Conservation (phyloP, 2,797 vertebrate genomes). For the Siniperca obscura region DNA sequence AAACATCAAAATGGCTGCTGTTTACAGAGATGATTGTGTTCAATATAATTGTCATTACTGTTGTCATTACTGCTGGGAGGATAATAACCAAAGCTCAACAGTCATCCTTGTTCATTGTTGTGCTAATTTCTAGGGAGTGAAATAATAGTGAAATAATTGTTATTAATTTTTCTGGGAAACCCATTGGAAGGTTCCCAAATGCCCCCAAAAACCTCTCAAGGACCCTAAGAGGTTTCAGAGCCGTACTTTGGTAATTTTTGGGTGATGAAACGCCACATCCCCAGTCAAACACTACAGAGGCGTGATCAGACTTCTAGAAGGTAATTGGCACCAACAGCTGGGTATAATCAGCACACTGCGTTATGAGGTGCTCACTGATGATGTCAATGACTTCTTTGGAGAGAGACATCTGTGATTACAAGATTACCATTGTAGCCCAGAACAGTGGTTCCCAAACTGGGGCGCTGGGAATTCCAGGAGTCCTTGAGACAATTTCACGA, state of each 20-base stretch:
- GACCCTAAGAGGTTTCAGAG: slow-evolving; percentile 8
- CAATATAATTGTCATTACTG: slow-evolving; percentile 18
- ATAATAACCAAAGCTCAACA: slow-evolving; percentile 27
- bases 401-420: slow-evolving; percentile 77
- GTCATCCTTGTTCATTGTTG: not conserved
- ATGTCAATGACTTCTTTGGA: slow-evolving; percentile 75
- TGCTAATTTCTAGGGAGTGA: slow-evolving; percentile 12
- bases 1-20: slow-evolving; percentile 14
- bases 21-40: slow-evolving; percentile 39
- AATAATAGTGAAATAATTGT: slow-evolving; percentile 17
- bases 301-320: slow-evolving; percentile 54
- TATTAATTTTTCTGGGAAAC: not conserved
- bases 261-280: slow-evolving; percentile 39
- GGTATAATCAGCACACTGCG: slow-evolving; percentile 70
- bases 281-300: slow-evolving; percentile 44
- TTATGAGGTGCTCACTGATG: slow-evolving; percentile 71
- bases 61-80: slow-evolving; percentile 26
- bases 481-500: slow-evolving; percentile 48
- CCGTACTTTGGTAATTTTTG: slow-evolving; percentile 34
- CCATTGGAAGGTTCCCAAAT: not conserved
- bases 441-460: slow-evolving; percentile 56
- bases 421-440: slow-evolving; percentile 68
- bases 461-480: slow-evolving; percentile 54
- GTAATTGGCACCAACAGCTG: slow-evolving; percentile 76
- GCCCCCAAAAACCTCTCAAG: not conserved